These are phyloP conservation scores for Tineola bisselliella DNA, from an alignment of 2,888 invertebrate genomes.

Conservation along the genomic window DNA sequence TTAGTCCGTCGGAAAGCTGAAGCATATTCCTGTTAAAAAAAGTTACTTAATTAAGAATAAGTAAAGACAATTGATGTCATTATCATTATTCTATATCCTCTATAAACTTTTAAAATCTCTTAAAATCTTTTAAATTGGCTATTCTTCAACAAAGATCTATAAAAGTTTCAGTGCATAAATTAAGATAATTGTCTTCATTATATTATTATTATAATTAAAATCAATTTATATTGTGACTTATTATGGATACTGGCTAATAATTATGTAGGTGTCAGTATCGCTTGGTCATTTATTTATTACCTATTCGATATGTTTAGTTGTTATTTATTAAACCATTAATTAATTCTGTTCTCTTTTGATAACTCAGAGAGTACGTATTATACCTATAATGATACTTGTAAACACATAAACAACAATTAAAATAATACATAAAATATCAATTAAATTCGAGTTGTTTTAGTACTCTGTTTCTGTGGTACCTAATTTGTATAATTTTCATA, in stretches of 20 bases:
- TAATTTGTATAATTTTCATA: slow-evolving; percentile 6
- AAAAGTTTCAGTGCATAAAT: too few relatives aligned
- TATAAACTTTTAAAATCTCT: too few relatives aligned
- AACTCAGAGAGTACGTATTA: neutral
- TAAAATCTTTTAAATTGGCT: too few relatives aligned
- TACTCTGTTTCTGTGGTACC: neutral
- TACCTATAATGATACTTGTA: neutral
- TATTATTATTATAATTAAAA: neutral
- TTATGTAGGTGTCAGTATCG: slow-evolving; percentile 9
- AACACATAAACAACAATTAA: slow-evolving; percentile 9
- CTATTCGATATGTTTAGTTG: slow-evolving; percentile 6
- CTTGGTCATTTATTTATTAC: slow-evolving; percentile 5
- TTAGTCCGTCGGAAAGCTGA: too few relatives aligned
- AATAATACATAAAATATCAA: slow-evolving; percentile 10
- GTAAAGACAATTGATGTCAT: too few relatives aligned
- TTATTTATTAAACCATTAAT: slow-evolving; percentile 12
- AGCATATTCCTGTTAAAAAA: too few relatives aligned
- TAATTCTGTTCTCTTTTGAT: slow-evolving; percentile 13
- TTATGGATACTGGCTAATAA: neutral
- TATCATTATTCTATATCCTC: too few relatives aligned
- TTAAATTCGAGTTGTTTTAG: neutral
- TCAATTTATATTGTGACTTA: neutral
- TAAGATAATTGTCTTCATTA: neutral
- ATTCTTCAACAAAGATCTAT: too few relatives aligned
- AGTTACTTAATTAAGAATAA: too few relatives aligned